Evolutionary conservation across 2,113 vertebrate species (phyloP), one percentile per base, ranked within the genome.

Genomic region (Copsychus sechellarum): DNA sequence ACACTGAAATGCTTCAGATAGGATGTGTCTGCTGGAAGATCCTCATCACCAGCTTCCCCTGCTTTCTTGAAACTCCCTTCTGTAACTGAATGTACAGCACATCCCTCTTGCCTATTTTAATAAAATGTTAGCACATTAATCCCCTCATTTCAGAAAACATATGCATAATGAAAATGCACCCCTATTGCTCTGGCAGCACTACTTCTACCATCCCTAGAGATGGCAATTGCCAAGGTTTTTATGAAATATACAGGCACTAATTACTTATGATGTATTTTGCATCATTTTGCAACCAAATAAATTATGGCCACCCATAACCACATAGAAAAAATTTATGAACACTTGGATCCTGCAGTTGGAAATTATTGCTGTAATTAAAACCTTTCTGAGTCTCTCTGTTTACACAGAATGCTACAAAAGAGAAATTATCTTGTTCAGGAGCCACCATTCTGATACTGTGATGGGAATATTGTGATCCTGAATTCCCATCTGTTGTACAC

Each of bases 251-350:
- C 19, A 81, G 33, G n/a, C 31, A 19, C 28, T 74, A 81, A 93
- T 92, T 96, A 95, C 92, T 96, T 73, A 71, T 34, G 51, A 62
- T 66, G 51, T 58, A 93, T 83, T 93, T 87, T 78, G 51, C 58
- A 92, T 78, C 31, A 48, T 80, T 93, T 85, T 96, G 58, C 66
- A 58, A 78, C 47, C 42, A 62, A 83, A 71, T 83, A 79, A 92
- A 71, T 92, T 64, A 66, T 7, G 60, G 51, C 23, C 67, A 64
- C 56, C 38, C 79, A 33, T 72, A 87, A 74, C 22, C 67, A 66
- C 38, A 91, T 0, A 91, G 71, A 69, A 81, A 6, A 83, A 77
- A 88, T 74, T 83, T 86, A 77, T 96, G 86, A 94, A 42, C 50
- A 25, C 51, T 80, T 73, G 51, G n/a, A 74, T 83, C 54, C 33